Conservation (phyloP, 2,113 vertebrate genomes). For the Caloenas nicobarica region DNA sequence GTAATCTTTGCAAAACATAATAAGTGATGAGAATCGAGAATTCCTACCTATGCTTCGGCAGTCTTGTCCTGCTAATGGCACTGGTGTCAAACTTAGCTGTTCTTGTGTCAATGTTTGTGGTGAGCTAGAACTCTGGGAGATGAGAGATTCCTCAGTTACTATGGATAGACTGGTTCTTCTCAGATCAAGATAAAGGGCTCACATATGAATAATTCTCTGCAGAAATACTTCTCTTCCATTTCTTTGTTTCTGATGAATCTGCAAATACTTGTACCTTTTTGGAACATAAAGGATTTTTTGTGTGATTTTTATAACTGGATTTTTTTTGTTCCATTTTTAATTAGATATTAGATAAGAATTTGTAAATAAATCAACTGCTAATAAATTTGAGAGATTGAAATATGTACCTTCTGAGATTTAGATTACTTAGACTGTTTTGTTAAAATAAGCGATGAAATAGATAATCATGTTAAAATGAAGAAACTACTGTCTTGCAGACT, state of each 20-base stretch:
- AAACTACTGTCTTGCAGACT: background rate
- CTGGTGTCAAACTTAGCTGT: background rate
- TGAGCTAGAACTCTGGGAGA: background rate
- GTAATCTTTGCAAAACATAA: background rate
- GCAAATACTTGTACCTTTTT: background rate
- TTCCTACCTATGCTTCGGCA: background rate
- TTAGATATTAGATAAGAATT: background rate
- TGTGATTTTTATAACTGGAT: background rate
- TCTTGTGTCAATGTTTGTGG: background rate
- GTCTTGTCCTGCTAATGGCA: background rate
- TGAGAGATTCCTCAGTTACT: background rate
- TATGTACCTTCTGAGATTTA: background rate
- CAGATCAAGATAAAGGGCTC: background rate
- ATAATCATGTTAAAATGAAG: background rate
- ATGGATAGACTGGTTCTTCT: background rate
- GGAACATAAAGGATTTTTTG: background rate
- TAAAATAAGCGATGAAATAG: background rate
- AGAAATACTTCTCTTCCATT: background rate
- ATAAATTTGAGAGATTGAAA: background rate
- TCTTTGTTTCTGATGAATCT: background rate
- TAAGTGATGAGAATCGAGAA: background rate
- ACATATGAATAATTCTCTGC: background rate
- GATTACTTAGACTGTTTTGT: background rate
- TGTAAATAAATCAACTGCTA: background rate
- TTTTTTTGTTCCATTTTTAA: background rate